Evolutionary conservation across 2,888 invertebrate genomes (phyloP), one percentile per base, ranked within the genome.

Genomic region (Dugesia japonica): DNA sequence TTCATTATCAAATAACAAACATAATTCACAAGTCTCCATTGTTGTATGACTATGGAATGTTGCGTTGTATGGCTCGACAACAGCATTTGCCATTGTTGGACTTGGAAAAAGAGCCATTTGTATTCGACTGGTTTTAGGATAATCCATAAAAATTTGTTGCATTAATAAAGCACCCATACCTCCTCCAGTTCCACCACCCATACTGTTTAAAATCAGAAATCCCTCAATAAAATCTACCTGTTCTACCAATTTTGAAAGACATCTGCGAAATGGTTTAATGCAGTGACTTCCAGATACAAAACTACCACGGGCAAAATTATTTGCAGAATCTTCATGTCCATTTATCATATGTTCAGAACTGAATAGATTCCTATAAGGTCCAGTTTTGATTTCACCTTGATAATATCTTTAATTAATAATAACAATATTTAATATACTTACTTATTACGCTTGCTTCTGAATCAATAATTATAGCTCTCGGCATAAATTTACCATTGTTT

Each of bases 401-500:
- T n/a, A n/a, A n/a, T n/a, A n/a, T n/a, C n/a, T n/a, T n/a, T n/a
- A n/a, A n/a, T n/a, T n/a, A n/a, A n/a, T n/a, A n/a, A n/a, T n/a
- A n/a, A n/a, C n/a, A n/a, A n/a, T n/a, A n/a, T n/a, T n/a, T n/a
- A n/a, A n/a, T n/a, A n/a, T n/a, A n/a, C 17, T 56, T 56, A 56
- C 56, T n/a, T n/a, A 56, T 56, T 4, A 79, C 79, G 13, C 77
- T 79, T 23, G 79, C 76, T 42, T 79, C 79, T 13, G 79, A 72
- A 74, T 79, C 79, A 20, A 79, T 76, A 23, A 79, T 75, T 1
- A 79, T 26, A 26, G 79, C 78, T 28, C 79, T 71, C 17, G 79
- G 79, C 17, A 79, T 79, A 72, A 73, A 76, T 17, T 78, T 27
- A 23, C 78, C 78, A 71, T 33, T 42, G 17, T 76, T 78, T 7